Base-by-base conservation (phyloP, 1,140 invertebrate species). In the Homarus americanus region DNA sequence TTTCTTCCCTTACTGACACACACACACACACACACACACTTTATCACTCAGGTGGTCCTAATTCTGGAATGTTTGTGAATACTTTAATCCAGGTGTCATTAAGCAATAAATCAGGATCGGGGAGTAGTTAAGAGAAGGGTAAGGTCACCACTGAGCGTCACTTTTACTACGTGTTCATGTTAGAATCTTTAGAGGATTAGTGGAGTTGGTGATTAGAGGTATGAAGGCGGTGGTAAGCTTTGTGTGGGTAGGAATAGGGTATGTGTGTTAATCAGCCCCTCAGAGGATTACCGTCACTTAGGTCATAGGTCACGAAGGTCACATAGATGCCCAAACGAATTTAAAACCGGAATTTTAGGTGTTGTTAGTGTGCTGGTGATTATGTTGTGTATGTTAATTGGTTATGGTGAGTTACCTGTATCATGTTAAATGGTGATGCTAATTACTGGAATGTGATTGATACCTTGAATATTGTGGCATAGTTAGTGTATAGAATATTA, bases 31-130 rank as follows among this genome's bases (percentile, higher is more conserved):
- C 66, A 69, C 4, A 9, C 5, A 4, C 66, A 69, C 66, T 7
- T 75, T 75, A 75, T 75, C 73, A 75, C 34, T 20, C n/a, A 20
- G 9, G 34, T n/a, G 32, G 2, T 34, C 58, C 34, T 82, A 82
- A 32, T 63, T 82, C 34, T 82, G 80, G 58, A 28, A n/a, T 32
- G 80, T 9, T 58, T 34, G n/a, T 36, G 80, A 53, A 38, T 63
- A 63, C 80, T 12, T 58, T 82, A 82, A 82, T 82, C 49, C 49
- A 28, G n/a, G 80, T n/a, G 80, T 63, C 49, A 82, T 82, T 82
- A 82, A 58, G 80, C 53, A 58, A 44, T 82, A 82, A 82, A 82
- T 82, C 58, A 82, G n/a, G 80, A 82, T 58, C 36, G 58, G 49
- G 58, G 80, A 24, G 24, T 49, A 41, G 9, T 49, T 53, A 82